Evolutionary conservation across 2,797 vertebrate species (phyloP).

Genomic region (Odontamblyopus lacepedii): DNA sequence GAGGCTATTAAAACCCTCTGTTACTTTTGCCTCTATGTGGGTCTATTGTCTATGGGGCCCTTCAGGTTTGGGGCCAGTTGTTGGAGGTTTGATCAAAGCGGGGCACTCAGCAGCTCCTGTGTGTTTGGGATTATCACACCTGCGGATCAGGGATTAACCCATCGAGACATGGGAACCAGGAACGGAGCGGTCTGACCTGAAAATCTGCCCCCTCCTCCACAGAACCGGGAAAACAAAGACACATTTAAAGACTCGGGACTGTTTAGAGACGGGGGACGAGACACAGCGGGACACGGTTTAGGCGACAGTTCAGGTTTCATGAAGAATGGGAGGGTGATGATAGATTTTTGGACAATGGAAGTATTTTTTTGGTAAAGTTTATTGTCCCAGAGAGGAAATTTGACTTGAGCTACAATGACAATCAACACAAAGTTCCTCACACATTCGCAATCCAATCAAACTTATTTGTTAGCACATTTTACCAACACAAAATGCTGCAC

Average conservation of each 20-base stretch:
- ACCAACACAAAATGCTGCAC: no score
- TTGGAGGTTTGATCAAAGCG: constrained; percentile 68
- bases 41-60: not conserved
- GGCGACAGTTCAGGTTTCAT: not conserved
- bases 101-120: constrained; percentile 77
- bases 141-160: constrained; percentile 89
- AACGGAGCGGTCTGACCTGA: constrained; percentile 33
- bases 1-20: constrained; percentile 6
- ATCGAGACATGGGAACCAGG: constrained; percentile 85
- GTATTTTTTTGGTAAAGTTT: no score
- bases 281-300: not conserved
- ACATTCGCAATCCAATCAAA: no score
- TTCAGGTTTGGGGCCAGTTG: constrained; percentile 41
- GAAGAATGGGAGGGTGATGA: not conserved
- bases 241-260: not conserved
- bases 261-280: not conserved
- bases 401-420: no score
- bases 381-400: no score
- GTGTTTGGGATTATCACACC: constrained; percentile 94
- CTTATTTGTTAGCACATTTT: no score
- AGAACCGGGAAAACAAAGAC: constrained; percentile 1
- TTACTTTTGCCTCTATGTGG: constrained; percentile 12
- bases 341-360: not conserved
- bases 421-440: no score
- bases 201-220: not conserved